Evolutionary conservation across 2,113 vertebrate genomes (phyloP), one percentile per base, ranked within the genome.

Genomic region (Gila orcuttii): DNA sequence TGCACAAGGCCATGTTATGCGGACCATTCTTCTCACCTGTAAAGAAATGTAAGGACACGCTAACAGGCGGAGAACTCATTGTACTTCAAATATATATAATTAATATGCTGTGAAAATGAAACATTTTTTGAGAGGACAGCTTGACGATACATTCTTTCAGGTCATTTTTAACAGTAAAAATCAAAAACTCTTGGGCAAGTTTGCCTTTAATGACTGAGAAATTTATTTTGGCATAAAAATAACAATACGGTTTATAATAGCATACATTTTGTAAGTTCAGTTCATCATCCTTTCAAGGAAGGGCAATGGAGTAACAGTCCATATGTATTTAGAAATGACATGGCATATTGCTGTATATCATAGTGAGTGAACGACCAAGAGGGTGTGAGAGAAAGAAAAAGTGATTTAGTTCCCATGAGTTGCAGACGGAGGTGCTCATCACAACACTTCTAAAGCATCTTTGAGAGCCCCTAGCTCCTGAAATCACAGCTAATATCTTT

Each of bases 1-100:
- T 82, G 33, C 84, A 78, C 87, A 85, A 82, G 86, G 78, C 78
- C 86, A 81, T 10, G 78, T 62, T 74, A 36, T 71, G 77, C 2
- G 15, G 31, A 64, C 78, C 19, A 33, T 82, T 79, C 68, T 86
- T 33, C 59, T 84, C 25, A 88, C 87, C 85, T 86, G 76, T 84
- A 59, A 57, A 86, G 66, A 85, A 86, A 31, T 55, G 23, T n/a
- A 84, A 75, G 64, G 74, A 83, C 84, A 83, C 19, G 33, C 55
- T 85, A 62, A 47, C 25, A 80, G 33, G 21, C 17, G 1, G 45
- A 75, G n/a, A 75, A 50, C 45, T 8, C 7, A 50, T 76, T 76
- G 71, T 52, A 3, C 42, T 75, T 52, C n/a, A 59, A 69, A 74
- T 47, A 19, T 31, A 28, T 11, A 13, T 39, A 39, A 42, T 42